Base-by-base conservation (phyloP, 2,888 invertebrate species). In the Elysia crispata region DNA sequence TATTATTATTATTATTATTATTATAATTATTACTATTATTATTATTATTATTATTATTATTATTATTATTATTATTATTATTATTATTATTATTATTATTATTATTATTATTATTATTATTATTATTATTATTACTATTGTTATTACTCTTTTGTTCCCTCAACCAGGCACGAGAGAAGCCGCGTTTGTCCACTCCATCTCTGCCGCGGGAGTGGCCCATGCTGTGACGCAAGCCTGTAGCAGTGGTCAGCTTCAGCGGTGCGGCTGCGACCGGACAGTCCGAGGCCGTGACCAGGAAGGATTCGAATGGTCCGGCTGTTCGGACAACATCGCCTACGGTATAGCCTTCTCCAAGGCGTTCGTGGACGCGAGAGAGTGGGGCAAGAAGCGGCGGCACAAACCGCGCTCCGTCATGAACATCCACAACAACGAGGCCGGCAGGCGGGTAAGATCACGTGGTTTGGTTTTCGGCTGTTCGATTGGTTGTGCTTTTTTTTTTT, bases 341-440 rank as follows among this genome's bases (percentile, higher is more conserved):
- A 90, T 90, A 91, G 94, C 95, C 86, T 96, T 97, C 92, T 96
- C 97, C 78, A 94, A 97, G 85, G 95, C 95, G 89, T 98, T 98
- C 93, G 94, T 97, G 86, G 97, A 98, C 93, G 96, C 97, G 73
- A 93, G 97, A 70, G 98, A 98, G 92, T 94, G 96, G 85, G 86
- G 86, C 74, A 93, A 97, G 96, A 93, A 97, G 97, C 95, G 86
- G 76, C 96, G 95, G 72, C 94, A 97, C 81, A 96, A 96, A 84
- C 95, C 95, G 50, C 94, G 98, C 81, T 96, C 96, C 83, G 94
- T 98, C 84, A 98, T 99, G 97, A 98, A 99, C 88, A 93, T 98
- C 79, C 98, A 98, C 92, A 99, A 99, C 93, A 98, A 98, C 93
- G 95, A 97, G 89, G 98, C 97, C 75, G 98, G 98, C 75, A 94